phyloP scores from a whole-genome alignment of 2,797 vertebrate species.

The Dendrocincla tyrannina region DNA sequence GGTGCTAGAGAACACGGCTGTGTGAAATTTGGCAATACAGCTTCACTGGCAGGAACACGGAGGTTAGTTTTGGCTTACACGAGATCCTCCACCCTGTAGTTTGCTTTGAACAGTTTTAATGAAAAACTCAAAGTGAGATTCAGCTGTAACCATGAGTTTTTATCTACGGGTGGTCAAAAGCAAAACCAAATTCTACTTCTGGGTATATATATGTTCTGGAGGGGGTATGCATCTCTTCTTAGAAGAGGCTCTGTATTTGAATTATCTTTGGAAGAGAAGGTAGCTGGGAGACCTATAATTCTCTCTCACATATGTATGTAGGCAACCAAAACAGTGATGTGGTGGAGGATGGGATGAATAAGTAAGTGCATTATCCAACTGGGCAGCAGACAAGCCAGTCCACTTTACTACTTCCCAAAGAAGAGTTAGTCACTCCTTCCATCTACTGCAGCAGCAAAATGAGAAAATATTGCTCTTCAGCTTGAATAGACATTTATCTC shows the following conservation, averaged over 20 bases:
- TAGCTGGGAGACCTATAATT: background rate
- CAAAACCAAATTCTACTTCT: background rate
- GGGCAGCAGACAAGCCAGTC: background rate
- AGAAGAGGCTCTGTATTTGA: background rate
- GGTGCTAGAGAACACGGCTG: slow-evolving; percentile 44
- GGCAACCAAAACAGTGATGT: background rate
- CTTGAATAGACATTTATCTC: background rate
- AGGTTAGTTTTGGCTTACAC: slow-evolving; percentile 60
- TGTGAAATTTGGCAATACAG: slow-evolving; percentile 52
- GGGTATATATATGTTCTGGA: background rate
- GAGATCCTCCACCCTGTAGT: slow-evolving; percentile 45
- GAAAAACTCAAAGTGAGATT: slow-evolving; percentile 41
- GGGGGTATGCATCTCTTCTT: background rate
- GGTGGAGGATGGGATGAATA: background rate
- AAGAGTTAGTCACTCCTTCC: background rate
- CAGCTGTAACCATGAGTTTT: slow-evolving; percentile 2
- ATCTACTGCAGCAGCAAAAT: background rate
- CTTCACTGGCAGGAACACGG: slow-evolving; percentile 26
- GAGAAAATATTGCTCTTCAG: background rate
- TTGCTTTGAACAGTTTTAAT: slow-evolving; percentile 53
- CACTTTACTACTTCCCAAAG: background rate
- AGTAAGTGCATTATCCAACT: background rate
- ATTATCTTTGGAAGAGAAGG: background rate
- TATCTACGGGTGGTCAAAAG: background rate
- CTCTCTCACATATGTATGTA: background rate